Base-by-base conservation (phyloP, 2,888 invertebrate genomes). In the Helicoverpa assulta region DNA sequence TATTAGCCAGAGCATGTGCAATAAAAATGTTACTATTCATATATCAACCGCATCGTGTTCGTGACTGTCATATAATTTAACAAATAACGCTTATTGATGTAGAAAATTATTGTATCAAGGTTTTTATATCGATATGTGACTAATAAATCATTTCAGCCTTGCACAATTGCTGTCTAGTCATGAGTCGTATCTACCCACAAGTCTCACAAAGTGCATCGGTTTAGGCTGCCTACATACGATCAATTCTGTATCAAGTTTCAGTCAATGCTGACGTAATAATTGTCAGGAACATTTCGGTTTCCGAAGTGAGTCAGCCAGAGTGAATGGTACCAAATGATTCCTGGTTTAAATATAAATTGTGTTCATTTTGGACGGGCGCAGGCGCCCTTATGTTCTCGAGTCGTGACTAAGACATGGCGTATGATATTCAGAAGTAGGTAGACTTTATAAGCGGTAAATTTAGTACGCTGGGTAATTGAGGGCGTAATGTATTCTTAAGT, bases 381-480 rank as follows among this genome's bases (percentile, higher is more conserved):
- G 66, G 65, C 76, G 80, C 78, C 79, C 81, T 82, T 73, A 74
- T 67, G 60, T 29, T 18, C 26, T 14, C 19, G 61, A 53, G 50
- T 40, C 65, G 70, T 85, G 85, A 86, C 87, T 86, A 83, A 84
- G 68, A 62, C 68, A 57, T 54, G 60, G 60, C 59, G 67, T 69
- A 61, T 72, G 68, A 73, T 74, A 67, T 70, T 47, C 57, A 59
- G 63, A 71, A 80, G 73, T 74, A 83, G 65, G 73, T 74, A 83
- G 65, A 60, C 52, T 76, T 76, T 67, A 55, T 65, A 68, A 68
- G 59, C 47, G 70, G 61, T 83, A 80, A 80, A 83, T 76, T 81
- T 81, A 81, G 83, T 71, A 10, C 47, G 67, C 70, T 76, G 67
- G 65, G 81, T 81, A 83, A 81, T 83, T 83, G 70, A 83, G 65